Conservation (phyloP, 2,113 vertebrate species). For the Calypte anna region DNA sequence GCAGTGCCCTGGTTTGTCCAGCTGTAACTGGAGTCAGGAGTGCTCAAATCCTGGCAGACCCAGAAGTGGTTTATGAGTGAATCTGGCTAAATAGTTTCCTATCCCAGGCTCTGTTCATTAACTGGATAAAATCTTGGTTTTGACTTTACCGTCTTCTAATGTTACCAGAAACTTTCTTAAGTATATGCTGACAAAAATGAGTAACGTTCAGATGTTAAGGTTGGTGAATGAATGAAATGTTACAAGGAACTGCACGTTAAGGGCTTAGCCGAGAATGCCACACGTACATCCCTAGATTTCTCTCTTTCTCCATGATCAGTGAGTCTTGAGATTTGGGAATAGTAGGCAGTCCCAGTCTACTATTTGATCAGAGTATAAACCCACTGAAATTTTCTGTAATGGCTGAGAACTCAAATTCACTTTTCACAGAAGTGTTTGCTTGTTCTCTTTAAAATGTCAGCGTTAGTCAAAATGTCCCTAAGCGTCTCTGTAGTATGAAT, state of each 20-base stretch:
- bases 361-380: not conserved
- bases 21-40: not conserved
- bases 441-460: not conserved
- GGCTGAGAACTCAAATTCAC: not conserved
- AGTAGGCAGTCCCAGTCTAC: not conserved
- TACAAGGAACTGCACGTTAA: not conserved
- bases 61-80: not conserved
- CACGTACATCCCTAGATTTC: not conserved
- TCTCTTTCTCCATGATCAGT: not conserved
- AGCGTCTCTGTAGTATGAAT: not conserved
- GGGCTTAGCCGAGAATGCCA: not conserved
- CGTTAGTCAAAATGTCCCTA: not conserved
- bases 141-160: not conserved
- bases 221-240: not conserved
- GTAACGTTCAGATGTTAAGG: not conserved
- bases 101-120: not conserved
- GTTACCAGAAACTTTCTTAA: not conserved
- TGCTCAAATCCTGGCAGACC: not conserved
- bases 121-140: not conserved
- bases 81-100: not conserved
- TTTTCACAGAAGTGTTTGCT: not conserved
- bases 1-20: not conserved
- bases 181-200: not conserved
- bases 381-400: not conserved
- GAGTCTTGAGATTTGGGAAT: not conserved